Evolutionary conservation across 2,113 vertebrate genomes (phyloP).

Genomic region (Pionites leucogaster): DNA sequence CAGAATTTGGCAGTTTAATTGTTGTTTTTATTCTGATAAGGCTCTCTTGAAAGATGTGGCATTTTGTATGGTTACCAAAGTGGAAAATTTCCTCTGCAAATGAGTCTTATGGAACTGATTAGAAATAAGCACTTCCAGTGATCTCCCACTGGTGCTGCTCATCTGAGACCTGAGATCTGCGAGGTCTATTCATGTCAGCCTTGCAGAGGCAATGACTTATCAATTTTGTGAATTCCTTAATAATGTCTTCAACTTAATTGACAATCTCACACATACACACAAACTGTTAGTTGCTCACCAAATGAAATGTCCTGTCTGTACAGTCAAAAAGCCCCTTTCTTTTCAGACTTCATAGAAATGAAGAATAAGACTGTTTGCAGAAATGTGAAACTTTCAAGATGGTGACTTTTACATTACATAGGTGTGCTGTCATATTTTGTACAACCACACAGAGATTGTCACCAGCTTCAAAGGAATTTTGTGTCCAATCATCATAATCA

Average conservation of each 20-base stretch:
- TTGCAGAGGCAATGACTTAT: neutral
- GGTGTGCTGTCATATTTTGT: neutral
- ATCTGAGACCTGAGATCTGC: neutral
- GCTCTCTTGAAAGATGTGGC: neutral
- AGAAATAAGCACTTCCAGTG: neutral
- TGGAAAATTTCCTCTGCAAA: neutral
- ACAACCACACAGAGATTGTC: neutral
- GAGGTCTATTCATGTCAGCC: neutral
- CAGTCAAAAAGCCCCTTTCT: neutral
- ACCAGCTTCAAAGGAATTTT: neutral
- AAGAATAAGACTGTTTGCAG: neutral
- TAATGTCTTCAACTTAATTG: neutral
- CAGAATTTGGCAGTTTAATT: neutral
- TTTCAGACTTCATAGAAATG: accelerated
- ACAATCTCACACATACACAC: neutral
- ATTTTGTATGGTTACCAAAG: neutral
- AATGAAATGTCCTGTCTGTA: neutral
- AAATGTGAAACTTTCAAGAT: neutral
- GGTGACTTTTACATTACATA: neutral
- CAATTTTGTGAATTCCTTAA: neutral
- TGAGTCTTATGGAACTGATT: neutral
- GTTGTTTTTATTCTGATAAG: neutral
- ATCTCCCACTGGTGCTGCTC: neutral
- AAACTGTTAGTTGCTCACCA: neutral
- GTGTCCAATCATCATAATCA: neutral